A percentile compares a stretch with the other conserved stretches of the same genome.
Conservation (phyloP, 2,888 invertebrate genomes). For the Coleophora deauratella region DNA sequence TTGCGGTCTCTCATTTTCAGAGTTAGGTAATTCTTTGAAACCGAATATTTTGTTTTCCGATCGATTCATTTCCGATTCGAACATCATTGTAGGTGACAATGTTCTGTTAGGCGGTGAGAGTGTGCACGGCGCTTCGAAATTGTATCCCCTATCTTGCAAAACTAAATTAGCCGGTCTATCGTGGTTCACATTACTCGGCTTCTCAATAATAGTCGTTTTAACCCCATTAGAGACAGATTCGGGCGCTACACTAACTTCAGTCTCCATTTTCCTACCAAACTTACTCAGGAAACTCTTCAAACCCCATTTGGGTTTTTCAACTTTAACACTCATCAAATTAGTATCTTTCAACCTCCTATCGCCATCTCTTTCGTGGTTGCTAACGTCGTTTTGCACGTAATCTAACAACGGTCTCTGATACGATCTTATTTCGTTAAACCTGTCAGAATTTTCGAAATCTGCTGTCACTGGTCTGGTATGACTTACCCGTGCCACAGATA, state of each 20-base stretch:
- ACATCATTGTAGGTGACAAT: conserved; percentile 59
- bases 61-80: conserved; percentile 42
- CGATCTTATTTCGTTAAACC: conserved; percentile 48
- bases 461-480: conserved; percentile 26
- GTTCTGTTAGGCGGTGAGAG: conserved; percentile 65
- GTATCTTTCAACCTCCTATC: conserved; percentile 57
- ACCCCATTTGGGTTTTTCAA: conserved; percentile 58
- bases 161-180: conserved; percentile 50
- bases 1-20: conserved; percentile 33
- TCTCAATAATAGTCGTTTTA: conserved; percentile 36
- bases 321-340: conserved; percentile 48
- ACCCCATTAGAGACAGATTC: conserved; percentile 30
- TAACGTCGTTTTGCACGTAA: conserved; percentile 84
- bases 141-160: conserved; percentile 38
- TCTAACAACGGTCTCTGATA: conserved; percentile 66
- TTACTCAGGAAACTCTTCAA: conserved; percentile 57
- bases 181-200: conserved; percentile 38
- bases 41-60: conserved; percentile 56
- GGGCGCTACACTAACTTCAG: conserved; percentile 71
- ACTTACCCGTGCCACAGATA: conserved; percentile 48
- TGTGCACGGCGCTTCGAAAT: conserved; percentile 54
- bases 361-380: conserved; percentile 31
- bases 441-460: conserved; percentile 36
- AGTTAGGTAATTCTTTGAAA: conserved; percentile 53
- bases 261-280: conserved; percentile 52